Evolutionary conservation across 1,140 invertebrate genomes (phyloP), one percentile per base, ranked within the genome.

Genomic region (Papilio polyxenes): DNA sequence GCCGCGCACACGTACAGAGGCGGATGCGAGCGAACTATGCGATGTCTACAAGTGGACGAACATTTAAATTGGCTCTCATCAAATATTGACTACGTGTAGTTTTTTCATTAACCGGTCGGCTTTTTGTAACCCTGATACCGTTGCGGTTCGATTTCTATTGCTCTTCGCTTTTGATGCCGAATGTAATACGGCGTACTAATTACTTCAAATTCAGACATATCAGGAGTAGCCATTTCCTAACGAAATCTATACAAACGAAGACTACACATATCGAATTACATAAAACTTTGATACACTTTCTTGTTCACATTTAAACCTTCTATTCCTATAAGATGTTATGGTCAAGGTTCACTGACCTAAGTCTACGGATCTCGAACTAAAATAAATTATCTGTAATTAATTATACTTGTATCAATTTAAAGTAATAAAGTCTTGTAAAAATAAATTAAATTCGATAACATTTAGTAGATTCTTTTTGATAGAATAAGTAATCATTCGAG

Each of bases 61-160:
- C 92, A 93, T 94, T 93, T 92, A 94, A 94, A 94, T 94, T 93
- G 93, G 91, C 92, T 91, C 93, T 94, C 93, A 93, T 94, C 92
- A 94, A 93, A 93, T 94, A 94, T 94, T 93, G 93, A 93, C 91
- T 92, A 88, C 89, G 87, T 92, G 91, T 94, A 94, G 92, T 94
- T 94, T 94, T 94, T 94, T 93, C 90, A 93, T 91, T 94, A 93
- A 91, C 92, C 89, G 83, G 86, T 86, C 84, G 85, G 87, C 87
- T 92, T 92, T 92, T 94, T 94, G 89, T 89, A 88, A 84, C 86
- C 84, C 86, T 85, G 86, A 85, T 83, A 82, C 83, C 87, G 87
- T 87, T 87, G 87, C 86, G 84, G 87, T 91, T 91, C 89, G 88
- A 90, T 93, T 90, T 90, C 87, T 89, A 89, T 91, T 88, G 83